Evolutionary conservation across 2,113 vertebrate species (phyloP), one percentile per base, ranked within the genome.

Genomic region (Pseudonaja textilis): DNA sequence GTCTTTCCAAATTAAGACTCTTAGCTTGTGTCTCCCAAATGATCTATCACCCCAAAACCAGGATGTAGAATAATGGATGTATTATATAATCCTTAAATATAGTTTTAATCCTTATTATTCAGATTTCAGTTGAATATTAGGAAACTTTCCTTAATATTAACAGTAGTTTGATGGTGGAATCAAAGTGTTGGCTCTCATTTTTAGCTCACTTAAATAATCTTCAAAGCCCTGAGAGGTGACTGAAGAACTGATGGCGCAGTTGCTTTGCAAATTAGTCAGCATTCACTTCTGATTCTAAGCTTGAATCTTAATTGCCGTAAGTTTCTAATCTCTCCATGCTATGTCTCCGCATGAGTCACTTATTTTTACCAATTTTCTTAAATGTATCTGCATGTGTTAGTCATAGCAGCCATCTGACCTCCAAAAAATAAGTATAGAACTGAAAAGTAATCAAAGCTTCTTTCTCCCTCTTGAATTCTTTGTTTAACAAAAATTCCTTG

Each of bases 381-480:
- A 90, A 52, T 59, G 69, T 54, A 52, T 20, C 0, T 92, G 89
- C 87, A 39, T 85, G 69, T 90, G 91, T 92, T 93, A 87, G 56
- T 91, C 52, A 94, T 81, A 88, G 93, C 95, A 95, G 34, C 94
- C 23, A 56, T 22, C 34, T 91, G 89, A 95, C 45, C 26, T 94
- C 85, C 91, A 50, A 74, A 7, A 95, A 89, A 89, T 92, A 95
- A 92, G 57, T 89, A 69, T 69, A 95, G 92, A 95, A 94, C 91
- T 93, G 54, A 95, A 14, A 90, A 95, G 93, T 94, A 95, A 61
- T 42, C 93, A 93, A 94, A 87, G 5, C n/a, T 94, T 93, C 85
- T 85, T 92, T 94, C 94, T 93, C 88, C n/a, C 88, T 56, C 26
- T 39, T 87, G 0, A 91, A 91, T 91, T 92, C 23, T n/a, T 94